A percentile compares a stretch with the other conserved stretches of the same genome.
phyloP scores from a whole-genome alignment of 2,113 vertebrate genomes.

The Potamarius usumacintae region DNA sequence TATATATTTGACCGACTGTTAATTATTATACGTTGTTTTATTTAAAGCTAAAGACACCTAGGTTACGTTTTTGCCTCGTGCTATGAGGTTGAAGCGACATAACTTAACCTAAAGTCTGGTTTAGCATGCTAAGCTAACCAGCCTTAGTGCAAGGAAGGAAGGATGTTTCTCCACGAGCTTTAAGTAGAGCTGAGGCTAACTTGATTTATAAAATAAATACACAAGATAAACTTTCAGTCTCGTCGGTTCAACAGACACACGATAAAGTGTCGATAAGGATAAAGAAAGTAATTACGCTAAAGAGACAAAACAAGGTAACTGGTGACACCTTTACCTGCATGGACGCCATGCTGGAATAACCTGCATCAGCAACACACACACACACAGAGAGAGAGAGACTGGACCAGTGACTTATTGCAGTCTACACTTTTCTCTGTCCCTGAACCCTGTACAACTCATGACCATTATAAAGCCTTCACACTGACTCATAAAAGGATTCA shows the following conservation, averaged over 20 bases:
- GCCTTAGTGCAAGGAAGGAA: not conserved
- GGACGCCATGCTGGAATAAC: constrained; percentile 95
- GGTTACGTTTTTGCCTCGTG: not conserved
- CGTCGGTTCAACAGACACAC: too few species aligned
- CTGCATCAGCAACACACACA: constrained; percentile 43
- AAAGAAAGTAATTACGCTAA: too few species aligned
- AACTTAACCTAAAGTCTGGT: not conserved
- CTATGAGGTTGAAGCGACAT: too few species aligned
- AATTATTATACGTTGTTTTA: too few species aligned
- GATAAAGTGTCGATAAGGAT: not conserved
- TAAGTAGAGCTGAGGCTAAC: not conserved
- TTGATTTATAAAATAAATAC: not conserved
- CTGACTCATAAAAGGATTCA: not conserved
- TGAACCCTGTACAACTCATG: not conserved
- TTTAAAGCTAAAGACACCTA: too few species aligned
- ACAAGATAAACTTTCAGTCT: not conserved
- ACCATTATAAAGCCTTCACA: not conserved
- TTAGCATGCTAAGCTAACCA: constrained; percentile 12
- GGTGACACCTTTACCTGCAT: constrained; percentile 85
- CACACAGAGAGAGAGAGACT: not conserved
- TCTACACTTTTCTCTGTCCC: not conserved
- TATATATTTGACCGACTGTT: not conserved
- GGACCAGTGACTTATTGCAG: not conserved
- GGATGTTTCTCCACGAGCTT: not conserved
- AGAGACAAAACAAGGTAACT: constrained; percentile 39